A percentile compares a stretch with the other conserved stretches of the same genome.
Conservation (phyloP, 2,113 vertebrate genomes). For the Danionella cerebrum region DNA sequence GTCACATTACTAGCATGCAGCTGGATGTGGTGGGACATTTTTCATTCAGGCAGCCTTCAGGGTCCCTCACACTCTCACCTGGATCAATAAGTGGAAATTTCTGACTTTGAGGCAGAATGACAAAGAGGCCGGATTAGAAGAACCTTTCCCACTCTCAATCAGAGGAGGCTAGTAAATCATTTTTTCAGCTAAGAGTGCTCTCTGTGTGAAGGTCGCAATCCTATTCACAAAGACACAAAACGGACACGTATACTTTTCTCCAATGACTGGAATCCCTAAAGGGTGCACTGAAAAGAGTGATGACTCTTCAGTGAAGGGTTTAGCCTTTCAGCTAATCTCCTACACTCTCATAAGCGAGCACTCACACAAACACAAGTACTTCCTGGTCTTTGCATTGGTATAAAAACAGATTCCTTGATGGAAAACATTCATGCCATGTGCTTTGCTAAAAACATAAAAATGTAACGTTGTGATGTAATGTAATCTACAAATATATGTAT, state of each 20-base stretch:
- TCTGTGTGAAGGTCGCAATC: constrained; percentile 13
- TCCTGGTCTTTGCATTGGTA: too few relatives aligned
- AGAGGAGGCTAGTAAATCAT: constrained; percentile 11
- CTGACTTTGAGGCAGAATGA: too few relatives aligned
- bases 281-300: not conserved
- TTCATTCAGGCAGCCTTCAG: constrained; percentile 16
- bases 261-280: not conserved
- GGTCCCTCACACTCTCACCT: not conserved
- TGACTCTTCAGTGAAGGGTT: constrained; percentile 10
- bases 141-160: not conserved
- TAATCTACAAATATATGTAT: too few relatives aligned
- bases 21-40: not conserved
- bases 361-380: not conserved
- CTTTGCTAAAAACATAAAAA: too few relatives aligned
- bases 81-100: constrained; percentile 30
- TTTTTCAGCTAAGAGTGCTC: constrained; percentile 15
- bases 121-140: too few relatives aligned
- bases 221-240: constrained; percentile 20
- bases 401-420: too few relatives aligned
- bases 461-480: too few relatives aligned
- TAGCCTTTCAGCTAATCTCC: constrained; percentile 4
- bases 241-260: not conserved
- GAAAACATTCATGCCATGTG: too few relatives aligned
- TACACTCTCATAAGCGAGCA: not conserved
- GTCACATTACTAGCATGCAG: constrained; percentile 22